Evolutionary conservation across 2,113 vertebrate genomes (phyloP).

Genomic region (Merops nubicus): DNA sequence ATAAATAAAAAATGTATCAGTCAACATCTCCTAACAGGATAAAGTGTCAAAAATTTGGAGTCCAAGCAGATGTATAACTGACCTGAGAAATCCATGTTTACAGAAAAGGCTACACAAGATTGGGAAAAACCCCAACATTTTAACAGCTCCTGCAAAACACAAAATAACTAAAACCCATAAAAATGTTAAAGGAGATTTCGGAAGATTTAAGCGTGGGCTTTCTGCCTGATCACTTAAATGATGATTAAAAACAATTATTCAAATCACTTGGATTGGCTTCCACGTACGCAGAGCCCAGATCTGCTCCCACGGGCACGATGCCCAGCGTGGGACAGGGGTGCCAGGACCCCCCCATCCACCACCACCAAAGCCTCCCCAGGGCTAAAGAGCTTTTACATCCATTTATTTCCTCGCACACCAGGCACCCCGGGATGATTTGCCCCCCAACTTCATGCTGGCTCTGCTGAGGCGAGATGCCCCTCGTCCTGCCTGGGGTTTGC

Average conservation of each 20-base stretch:
- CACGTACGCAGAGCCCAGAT: accelerated
- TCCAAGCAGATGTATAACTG: constrained; percentile 42
- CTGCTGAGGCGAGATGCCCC: background rate
- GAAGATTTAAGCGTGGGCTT: background rate
- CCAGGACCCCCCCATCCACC: background rate
- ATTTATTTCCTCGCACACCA: background rate
- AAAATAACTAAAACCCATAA: background rate
- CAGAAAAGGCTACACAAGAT: background rate
- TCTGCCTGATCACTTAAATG: background rate
- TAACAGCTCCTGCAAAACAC: constrained; percentile 2
- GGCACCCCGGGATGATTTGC: background rate
- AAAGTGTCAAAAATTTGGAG: constrained; percentile 17
- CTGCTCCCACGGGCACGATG: accelerated
- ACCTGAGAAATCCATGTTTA: constrained; percentile 31
- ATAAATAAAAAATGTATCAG: constrained; percentile 38
- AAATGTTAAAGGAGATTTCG: background rate
- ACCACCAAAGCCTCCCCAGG: background rate
- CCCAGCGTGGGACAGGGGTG: accelerated
- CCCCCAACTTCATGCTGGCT: background rate
- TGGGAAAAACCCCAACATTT: background rate
- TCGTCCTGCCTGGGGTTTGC: background rate
- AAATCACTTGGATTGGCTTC: background rate
- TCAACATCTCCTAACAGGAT: background rate
- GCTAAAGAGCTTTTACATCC: background rate
- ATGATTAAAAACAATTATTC: background rate